Evolutionary conservation across 1,140 invertebrate genomes (phyloP).

Genomic region (Batillaria attramentaria): DNA sequence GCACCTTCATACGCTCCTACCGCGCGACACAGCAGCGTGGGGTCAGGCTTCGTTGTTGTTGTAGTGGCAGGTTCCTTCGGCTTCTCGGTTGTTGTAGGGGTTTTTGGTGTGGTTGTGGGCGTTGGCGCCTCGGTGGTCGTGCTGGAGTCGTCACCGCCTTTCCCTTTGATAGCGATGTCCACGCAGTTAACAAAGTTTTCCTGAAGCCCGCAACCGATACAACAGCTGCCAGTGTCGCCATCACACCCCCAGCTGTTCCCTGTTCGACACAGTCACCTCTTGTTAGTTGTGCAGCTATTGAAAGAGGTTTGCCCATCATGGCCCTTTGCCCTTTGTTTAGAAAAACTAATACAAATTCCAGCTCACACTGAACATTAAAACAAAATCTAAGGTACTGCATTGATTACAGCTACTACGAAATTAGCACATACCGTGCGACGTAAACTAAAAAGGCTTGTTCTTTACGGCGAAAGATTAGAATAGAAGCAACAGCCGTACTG

Average conservation of each 20-base stretch:
- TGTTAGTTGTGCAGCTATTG: too few relatives aligned
- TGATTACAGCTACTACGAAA: not conserved
- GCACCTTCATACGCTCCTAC: not conserved
- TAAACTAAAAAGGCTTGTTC: too few relatives aligned
- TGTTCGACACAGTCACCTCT: too few relatives aligned
- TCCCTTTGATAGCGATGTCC: constrained; percentile 76
- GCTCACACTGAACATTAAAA: not conserved
- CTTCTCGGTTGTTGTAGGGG: not conserved
- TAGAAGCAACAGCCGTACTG: too few relatives aligned
- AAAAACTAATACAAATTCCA: not conserved
- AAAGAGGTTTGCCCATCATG: too few relatives aligned
- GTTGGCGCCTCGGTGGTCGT: not conserved
- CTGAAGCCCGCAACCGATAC: constrained; percentile 70
- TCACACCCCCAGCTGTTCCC: constrained; percentile 59
- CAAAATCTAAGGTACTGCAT: not conserved
- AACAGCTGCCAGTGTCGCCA: constrained; percentile 43
- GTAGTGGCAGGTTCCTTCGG: too few relatives aligned
- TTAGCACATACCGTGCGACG: not conserved
- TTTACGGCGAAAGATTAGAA: too few relatives aligned
- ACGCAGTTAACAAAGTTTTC: constrained; percentile 81
- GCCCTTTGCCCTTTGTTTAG: not conserved
- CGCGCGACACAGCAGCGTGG: not conserved
- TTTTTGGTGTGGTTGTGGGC: not conserved
- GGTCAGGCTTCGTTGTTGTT: not conserved
- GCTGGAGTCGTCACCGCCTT: not conserved